Percentiles rank a stretch among this genome's conserved stretches.
phyloP scores from a whole-genome alignment of 2,113 vertebrate genomes.

The Petroica traversi region DNA sequence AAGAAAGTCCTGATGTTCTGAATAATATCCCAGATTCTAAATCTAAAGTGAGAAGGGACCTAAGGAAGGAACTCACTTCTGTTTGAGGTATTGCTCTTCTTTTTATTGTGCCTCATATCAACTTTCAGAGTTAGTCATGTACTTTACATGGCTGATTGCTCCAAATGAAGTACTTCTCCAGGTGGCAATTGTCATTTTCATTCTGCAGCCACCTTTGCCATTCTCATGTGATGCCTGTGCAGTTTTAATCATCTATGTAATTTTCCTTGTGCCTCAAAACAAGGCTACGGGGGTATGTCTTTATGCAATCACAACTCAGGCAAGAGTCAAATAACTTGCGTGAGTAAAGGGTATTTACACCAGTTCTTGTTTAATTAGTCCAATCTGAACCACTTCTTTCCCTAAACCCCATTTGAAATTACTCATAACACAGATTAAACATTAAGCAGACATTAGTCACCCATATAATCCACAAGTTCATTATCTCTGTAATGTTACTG shows the following conservation, averaged over 20 bases:
- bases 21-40: background rate
- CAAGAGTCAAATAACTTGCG: background rate
- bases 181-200: background rate
- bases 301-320: background rate
- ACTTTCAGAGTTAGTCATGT: background rate
- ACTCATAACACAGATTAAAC: slow-evolving; percentile 21
- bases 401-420: background rate
- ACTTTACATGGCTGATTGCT: background rate
- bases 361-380: background rate
- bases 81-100: background rate
- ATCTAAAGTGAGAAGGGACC: background rate
- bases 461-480: background rate
- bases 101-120: background rate
- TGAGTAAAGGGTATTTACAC: background rate
- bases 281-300: background rate
- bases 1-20: background rate
- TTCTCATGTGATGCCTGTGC: background rate
- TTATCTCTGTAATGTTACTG: background rate
- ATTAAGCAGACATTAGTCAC: slow-evolving; percentile 37
- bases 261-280: background rate
- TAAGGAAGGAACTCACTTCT: background rate
- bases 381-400: background rate
- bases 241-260: background rate
- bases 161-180: background rate
- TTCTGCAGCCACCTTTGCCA: background rate